Evolutionary conservation across 2,797 vertebrate genomes (phyloP).

Genomic region (Megalops cyprinoides): DNA sequence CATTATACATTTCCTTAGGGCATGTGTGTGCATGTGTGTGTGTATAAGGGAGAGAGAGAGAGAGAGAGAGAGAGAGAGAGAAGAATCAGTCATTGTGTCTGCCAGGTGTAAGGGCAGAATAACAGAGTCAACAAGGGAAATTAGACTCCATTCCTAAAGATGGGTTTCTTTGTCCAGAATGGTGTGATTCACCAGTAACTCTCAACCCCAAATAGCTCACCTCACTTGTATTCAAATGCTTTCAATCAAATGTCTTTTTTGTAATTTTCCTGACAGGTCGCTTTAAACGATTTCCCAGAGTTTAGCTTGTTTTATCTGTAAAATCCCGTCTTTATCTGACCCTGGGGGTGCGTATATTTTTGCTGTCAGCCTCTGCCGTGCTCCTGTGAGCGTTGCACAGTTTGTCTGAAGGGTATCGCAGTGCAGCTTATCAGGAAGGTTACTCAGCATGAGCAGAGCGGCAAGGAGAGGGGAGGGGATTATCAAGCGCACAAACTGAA

Average conservation of each 20-base stretch:
- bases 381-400: background rate
- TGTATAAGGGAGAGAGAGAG: background rate
- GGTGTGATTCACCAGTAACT: too few relatives aligned
- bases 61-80: too few relatives aligned
- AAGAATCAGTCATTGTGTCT: too few relatives aligned
- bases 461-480: background rate
- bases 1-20: too few relatives aligned
- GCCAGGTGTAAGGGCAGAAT: background rate
- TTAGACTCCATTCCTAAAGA: too few relatives aligned
- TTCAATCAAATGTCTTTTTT: background rate
- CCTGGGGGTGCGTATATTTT: background rate
- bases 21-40: background rate
- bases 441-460: background rate
- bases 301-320: background rate
- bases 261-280: background rate
- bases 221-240: too few relatives aligned
- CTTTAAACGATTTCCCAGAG: background rate
- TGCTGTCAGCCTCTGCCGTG: background rate
- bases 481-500: constrained; percentile 3
- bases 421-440: constrained; percentile 11
- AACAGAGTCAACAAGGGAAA: background rate
- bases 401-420: constrained; percentile 10
- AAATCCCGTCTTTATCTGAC: background rate
- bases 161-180: too few relatives aligned
- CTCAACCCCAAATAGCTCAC: too few relatives aligned